Conservation (phyloP, 2,113 vertebrate species). For the Phaethon lepturus region DNA sequence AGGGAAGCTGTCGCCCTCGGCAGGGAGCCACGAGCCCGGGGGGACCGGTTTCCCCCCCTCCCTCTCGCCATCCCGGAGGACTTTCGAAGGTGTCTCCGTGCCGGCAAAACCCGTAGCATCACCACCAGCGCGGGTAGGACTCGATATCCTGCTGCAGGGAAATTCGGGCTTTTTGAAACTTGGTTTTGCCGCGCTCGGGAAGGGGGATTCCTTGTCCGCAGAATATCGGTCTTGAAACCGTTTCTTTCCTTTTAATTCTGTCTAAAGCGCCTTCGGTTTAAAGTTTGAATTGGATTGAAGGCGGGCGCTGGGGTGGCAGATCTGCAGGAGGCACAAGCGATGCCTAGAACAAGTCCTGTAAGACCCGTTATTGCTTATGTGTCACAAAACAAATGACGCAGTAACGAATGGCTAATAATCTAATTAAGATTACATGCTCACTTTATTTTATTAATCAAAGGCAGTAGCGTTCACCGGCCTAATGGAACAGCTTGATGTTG, state of each 20-base stretch:
- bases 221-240: rapidly evolving
- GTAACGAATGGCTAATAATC: not conserved
- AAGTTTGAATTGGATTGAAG: rapidly evolving
- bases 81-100: rapidly evolving
- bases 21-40: rapidly evolving
- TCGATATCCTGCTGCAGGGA: rapidly evolving
- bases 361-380: not conserved
- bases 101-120: rapidly evolving
- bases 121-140: rapidly evolving
- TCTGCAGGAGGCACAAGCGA: not conserved
- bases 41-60: rapidly evolving
- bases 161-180: rapidly evolving
- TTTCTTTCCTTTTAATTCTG: not conserved
- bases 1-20: not conserved
- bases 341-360: not conserved
- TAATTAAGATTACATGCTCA: not conserved
- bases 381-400: not conserved
- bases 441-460: conserved; percentile 15
- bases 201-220: not conserved
- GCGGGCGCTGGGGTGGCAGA: rapidly evolving
- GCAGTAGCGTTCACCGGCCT: not conserved
- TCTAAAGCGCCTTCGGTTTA: rapidly evolving
- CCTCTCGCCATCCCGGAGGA: rapidly evolving
- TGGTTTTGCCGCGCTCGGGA: not conserved
- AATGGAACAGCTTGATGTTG: conserved; percentile 7